These are phyloP conservation scores for Nomia melanderi DNA, from an alignment of 1,140 invertebrate species.

Conservation along the genomic window DNA sequence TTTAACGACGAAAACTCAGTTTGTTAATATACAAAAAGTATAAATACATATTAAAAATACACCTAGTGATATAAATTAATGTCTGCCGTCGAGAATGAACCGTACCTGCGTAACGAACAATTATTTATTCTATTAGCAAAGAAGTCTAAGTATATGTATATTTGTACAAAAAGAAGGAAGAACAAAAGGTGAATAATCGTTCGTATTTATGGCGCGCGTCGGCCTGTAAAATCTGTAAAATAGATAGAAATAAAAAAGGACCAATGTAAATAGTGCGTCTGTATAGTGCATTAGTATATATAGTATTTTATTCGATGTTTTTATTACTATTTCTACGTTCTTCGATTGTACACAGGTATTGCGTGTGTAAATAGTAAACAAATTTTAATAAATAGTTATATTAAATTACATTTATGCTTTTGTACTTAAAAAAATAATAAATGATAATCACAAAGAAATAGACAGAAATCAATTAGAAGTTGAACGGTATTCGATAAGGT, in stretches of 20 bases:
- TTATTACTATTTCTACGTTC: conserved; percentile 52
- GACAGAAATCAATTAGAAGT: neutral
- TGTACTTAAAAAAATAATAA: conserved; percentile 26
- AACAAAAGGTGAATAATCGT: conserved; percentile 55
- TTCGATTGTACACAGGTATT: conserved; percentile 62
- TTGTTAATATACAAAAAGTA: neutral
- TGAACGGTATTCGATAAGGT: neutral
- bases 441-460: neutral
- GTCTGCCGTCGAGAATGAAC: conserved; percentile 62
- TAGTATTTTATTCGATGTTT: conserved; percentile 71
- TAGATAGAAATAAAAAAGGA: conserved; percentile 69
- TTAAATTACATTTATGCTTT: conserved; percentile 33
- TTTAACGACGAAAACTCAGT: neutral
- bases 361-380: conserved; percentile 66
- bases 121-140: conserved; percentile 75
- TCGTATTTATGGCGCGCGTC: conserved; percentile 34
- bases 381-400: conserved; percentile 54
- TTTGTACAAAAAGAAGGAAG: conserved; percentile 70
- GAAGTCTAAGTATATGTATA: conserved; percentile 73
- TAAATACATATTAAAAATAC: neutral
- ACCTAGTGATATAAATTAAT: neutral
- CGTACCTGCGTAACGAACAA: conserved; percentile 79
- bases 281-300: conserved; percentile 74
- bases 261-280: conserved; percentile 79
- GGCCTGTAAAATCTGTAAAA: conserved; percentile 77